Base-by-base conservation (phyloP, 2,888 invertebrate species). In the Chesias legatella region DNA sequence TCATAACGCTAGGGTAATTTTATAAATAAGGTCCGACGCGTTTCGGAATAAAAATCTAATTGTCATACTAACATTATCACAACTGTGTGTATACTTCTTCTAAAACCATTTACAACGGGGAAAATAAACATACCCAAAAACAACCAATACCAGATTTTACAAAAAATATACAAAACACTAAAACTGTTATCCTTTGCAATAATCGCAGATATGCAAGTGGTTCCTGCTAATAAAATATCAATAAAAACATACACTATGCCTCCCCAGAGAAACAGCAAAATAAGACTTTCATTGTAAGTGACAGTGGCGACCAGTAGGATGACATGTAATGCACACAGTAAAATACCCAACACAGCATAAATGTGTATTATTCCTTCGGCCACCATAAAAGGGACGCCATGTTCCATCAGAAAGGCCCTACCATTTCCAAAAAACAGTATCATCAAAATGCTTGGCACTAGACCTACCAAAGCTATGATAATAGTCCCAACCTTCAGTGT, bases 21-120 rank as follows among this genome's bases (percentile, higher is more conserved):
- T n/a, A n/a, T n/a, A n/a, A n/a, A n/a, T n/a, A n/a, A n/a, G n/a
- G n/a, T n/a, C n/a, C n/a, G n/a, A n/a, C n/a, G n/a, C n/a, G n/a
- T n/a, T n/a, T n/a, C n/a, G n/a, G n/a, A n/a, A n/a, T n/a, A n/a
- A n/a, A n/a, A n/a, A n/a, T n/a, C n/a, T n/a, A n/a, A n/a, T 17
- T 2, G 13, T 57, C 51, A 68, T 10, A 48, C 33, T 27, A 73
- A 26, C 32, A 60, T 43, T 48, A 77, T 68, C 7, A 68, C 58
- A 29, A 78, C 56, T n/a, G 73, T 75, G 30, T 71, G 70, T 52
- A 79, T 75, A 58, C 55, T 75, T 55, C 53, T 60, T 35, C 80
- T 70, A 36, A 72, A 76, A 26, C 79, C 79, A 48, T 79, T 79
- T 5, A 79, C 64, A 9, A 68, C 60, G 7, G 76, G 65, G 10